Evolutionary conservation across 2,888 invertebrate species (phyloP).

Genomic region (Tetropium fuscum): DNA sequence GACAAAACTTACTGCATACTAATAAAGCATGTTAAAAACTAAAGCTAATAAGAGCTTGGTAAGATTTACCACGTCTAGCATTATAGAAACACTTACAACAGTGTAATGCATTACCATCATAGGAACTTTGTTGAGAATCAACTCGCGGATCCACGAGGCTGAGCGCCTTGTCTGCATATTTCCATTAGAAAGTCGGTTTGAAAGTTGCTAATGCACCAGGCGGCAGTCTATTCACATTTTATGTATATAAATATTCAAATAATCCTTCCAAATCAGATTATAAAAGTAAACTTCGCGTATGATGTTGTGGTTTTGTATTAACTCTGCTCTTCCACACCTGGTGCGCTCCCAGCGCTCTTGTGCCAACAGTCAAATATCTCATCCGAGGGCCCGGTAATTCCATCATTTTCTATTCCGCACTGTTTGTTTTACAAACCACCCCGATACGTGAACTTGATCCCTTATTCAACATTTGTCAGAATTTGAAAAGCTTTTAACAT

Average conservation of each 20-base stretch:
- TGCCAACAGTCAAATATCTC: slow-evolving; percentile 19
- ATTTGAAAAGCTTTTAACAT: slow-evolving; percentile 25
- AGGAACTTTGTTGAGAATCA: slow-evolving; percentile 19
- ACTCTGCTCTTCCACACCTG: slow-evolving; percentile 56
- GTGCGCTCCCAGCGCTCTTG: slow-evolving; percentile 53
- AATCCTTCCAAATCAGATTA: slow-evolving; percentile 65
- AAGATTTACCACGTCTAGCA: too few species aligned
- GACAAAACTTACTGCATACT: too few species aligned
- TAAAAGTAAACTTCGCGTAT: slow-evolving; percentile 64
- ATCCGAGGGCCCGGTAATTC: slow-evolving; percentile 28
- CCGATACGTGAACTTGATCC: slow-evolving; percentile 32
- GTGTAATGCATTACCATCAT: slow-evolving; percentile 11
- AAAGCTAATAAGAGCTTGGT: too few species aligned
- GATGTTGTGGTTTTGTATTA: slow-evolving; percentile 66
- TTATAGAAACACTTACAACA: slow-evolving; percentile 19
- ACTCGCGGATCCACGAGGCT: slow-evolving; percentile 21
- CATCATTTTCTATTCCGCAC: slow-evolving; percentile 24
- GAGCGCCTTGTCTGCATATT: slow-evolving; percentile 50
- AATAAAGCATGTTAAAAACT: too few species aligned
- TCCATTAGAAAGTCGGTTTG: slow-evolving; percentile 61
- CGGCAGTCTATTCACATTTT: slow-evolving; percentile 59
- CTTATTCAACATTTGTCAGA: slow-evolving; percentile 4
- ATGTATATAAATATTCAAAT: slow-evolving; percentile 66
- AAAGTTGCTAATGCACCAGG: slow-evolving; percentile 63
- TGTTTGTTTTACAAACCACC: slow-evolving; percentile 41